Base-by-base conservation (phyloP, 2,797 vertebrate genomes). In the Borostomias antarcticus region DNA sequence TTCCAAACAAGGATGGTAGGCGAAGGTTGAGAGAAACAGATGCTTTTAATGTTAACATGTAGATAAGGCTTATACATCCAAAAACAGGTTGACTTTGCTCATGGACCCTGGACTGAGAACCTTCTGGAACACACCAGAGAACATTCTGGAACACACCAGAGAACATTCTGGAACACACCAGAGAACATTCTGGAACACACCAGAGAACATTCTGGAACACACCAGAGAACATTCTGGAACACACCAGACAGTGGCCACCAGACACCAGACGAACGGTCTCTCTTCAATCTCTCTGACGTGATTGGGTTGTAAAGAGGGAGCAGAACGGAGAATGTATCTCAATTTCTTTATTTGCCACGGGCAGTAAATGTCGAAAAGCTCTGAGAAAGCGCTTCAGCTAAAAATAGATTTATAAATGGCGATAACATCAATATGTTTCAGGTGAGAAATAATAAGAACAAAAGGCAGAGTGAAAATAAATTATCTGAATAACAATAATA, bases 401-500 rank as follows among this genome's bases (percentile, higher is more conserved):
- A 88, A 89, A 89, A 90, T 89, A 89, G 85, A 86, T 80, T 88
- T 74, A 84, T 81, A 87, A 48, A 58, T 30, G n/a, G n/a, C 53
- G 50, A 80, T 85, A 89, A 81, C 78, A 85, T 64, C 73, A 81
- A 87, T 78, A 83, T 76, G 73, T 82, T 78, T 85, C 73, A 75
- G 74, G 81, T 76, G 78, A 84, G 80, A 84, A 81, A 79, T 57
- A 82, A 75, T 4, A 79, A 80, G 75, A 75, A 77, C 57, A 82
- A 76, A 77, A 81, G 75, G 66, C 77, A 82, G 29, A 51, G 77
- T 83, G 82, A 88, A 89, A 91, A 91, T 91, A 91, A 91, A 91
- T 91, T 89, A 91, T 89, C 82, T 89, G 81, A 85, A 88, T 79
- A 89, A 86, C 75, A 88, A 88, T 70, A 85, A 85, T 85, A 86